phyloP scores from a whole-genome alignment of 2,113 vertebrate genomes.

The Actenoides lindsayi region DNA sequence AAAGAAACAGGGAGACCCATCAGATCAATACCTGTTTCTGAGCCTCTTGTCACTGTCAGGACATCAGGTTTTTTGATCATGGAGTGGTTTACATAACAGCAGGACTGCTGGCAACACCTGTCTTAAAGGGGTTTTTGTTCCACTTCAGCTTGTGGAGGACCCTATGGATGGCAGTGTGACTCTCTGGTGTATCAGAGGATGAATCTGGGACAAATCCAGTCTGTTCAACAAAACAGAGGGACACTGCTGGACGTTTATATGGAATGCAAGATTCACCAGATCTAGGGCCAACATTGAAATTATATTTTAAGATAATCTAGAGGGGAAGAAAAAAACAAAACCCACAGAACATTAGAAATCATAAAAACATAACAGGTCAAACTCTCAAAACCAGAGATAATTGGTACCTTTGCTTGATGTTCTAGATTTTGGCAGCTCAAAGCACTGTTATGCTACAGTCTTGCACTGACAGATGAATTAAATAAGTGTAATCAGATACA shows the following conservation, averaged over 20 bases:
- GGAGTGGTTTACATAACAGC: no score
- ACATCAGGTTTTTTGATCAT: no score
- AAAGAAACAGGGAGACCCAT: no score
- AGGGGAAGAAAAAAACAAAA: neutral
- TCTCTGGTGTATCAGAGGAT: neutral
- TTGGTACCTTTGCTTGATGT: neutral
- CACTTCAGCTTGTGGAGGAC: neutral
- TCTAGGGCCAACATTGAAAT: neutral
- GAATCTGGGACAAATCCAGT: neutral
- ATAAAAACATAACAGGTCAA: neutral
- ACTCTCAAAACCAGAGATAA: neutral
- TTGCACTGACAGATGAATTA: neutral
- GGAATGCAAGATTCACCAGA: neutral
- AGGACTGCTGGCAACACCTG: no score
- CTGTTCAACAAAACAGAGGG: neutral
- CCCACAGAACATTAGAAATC: neutral
- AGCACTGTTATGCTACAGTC: neutral
- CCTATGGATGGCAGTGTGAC: neutral
- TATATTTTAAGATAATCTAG: neutral
- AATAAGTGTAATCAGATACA: neutral
- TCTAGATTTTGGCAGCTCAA: neutral
- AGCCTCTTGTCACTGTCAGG: no score
- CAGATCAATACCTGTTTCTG: no score
- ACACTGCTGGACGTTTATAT: neutral
- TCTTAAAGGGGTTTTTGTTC: no score